A percentile compares a stretch with the other conserved stretches of the same genome.
Conservation (phyloP, 2,888 invertebrate species). For the Callyntrura guangdongensis region DNA sequence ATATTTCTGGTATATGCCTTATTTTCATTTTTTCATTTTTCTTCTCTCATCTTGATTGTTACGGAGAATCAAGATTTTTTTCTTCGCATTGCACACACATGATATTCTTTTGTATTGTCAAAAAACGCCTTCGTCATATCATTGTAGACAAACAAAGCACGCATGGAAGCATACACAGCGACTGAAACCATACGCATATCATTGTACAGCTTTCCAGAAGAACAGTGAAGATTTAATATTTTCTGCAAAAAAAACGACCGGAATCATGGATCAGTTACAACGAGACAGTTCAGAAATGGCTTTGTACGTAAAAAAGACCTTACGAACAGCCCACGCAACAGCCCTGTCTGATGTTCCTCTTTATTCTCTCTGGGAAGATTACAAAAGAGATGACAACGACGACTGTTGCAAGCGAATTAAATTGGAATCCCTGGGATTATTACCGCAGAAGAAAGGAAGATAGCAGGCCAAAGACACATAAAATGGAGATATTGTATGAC, state of each 20-base stretch:
- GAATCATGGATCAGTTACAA: constrained; percentile 55
- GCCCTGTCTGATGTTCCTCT: neutral
- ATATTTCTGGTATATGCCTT: neutral
- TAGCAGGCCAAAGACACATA: constrained; percentile 33
- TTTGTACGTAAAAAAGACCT: neutral
- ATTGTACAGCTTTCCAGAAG: neutral
- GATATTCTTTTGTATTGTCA: neutral
- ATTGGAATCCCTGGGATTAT: constrained; percentile 68
- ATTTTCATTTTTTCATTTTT: constrained; percentile 28
- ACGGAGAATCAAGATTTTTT: constrained; percentile 29
- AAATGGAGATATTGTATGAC: constrained; percentile 34
- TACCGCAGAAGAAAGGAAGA: constrained; percentile 50
- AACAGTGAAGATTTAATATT: neutral
- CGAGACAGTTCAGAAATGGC: constrained; percentile 30
- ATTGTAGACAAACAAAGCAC: neutral
- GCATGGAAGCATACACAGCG: neutral
- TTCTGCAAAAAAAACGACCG: constrained; percentile 25
- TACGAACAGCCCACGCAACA: neutral
- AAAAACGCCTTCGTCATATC: neutral
- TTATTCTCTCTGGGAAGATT: neutral
- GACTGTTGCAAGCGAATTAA: constrained; percentile 52
- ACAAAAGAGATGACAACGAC: constrained; percentile 39
- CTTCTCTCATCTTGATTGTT: neutral
- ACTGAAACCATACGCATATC: neutral
- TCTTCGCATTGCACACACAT: neutral